Base-by-base conservation (phyloP, 2,797 vertebrate species). In the Liasis olivaceus region DNA sequence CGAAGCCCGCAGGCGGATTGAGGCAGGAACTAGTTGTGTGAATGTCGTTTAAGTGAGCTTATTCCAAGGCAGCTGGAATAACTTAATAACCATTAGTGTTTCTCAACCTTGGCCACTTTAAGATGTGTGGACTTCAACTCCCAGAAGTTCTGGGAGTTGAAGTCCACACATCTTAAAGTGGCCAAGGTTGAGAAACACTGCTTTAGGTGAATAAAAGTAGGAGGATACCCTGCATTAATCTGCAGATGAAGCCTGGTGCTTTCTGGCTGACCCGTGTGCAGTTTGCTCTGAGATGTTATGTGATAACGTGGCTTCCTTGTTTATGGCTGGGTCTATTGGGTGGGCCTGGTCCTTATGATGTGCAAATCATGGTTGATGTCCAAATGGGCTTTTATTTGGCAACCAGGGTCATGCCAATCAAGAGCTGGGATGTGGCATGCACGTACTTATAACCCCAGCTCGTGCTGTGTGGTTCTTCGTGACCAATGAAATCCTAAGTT, bases 11-110 rank as follows among this genome's bases (percentile, higher is more conserved):
- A 72, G 6, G 31, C 36, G 31, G 31, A 6, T 36, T 9, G 69
- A 36, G 8, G 6, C 1, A 9, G 15, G 6, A 1, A 31, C 2
- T 2, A 1, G 31, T 13, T 2, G 26, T 14, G 64, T 5, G 28
- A 20, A 14, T 66, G 63, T 64, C 36, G 36, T 36, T 36, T 36
- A 36, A 36, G 36, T 36, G 64, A n/a, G 64, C 12, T 64, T 64
- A 64, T 28, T 9, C 13, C 28, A 14, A 66, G 28, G 26, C 28
- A 66, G 64, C 64, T 66, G 63, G 28, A n/a, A 20, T 66, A n/a
- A n/a, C 63, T 66, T 64, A 9, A 26, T 63, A 36, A 36, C 36
- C 36, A 36, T 36, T 36, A 36, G 36, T 36, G 36, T 36, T 36
- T 36, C 36, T 36, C 36, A 36, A 36, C 36, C 36, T 36, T 36